Base-by-base conservation (phyloP, 2,113 vertebrate species). In the Fregata magnificens region DNA sequence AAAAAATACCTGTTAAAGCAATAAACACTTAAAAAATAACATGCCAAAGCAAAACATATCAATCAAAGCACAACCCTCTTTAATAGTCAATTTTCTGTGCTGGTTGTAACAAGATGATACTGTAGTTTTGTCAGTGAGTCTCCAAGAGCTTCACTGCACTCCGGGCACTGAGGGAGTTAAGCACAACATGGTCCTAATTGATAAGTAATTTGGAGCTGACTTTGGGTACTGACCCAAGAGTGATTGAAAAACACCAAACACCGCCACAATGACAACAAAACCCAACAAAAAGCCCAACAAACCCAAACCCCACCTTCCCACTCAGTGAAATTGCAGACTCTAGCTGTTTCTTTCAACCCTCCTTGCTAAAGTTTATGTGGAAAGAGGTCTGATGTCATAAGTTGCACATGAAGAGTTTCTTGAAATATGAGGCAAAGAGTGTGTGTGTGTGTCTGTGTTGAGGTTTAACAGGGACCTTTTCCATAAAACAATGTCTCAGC, bases 1-100 rank as follows among this genome's bases (percentile, higher is more conserved):
- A 86, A 94, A 88, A 86, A 72, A 45, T 52, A 87, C 82, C 62
- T 92, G 66, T 73, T 93, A 92, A 82, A 93, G 44, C 79, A 95
- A 82, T 82, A 93, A 93, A 90, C 62, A 76, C 73, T 72, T 69
- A 9, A 83, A 93, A 93, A 88, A 80, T 69, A 86, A 90, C 80
- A 90, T 34, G 13, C 24, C 18, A 72, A 88, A 95, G 70, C 49
- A 56, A 88, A 95, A 69, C 32, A 53, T 83, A 90, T 58, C 38
- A 87, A 82, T 95, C 67, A 88, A 94, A 90, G 52, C 26, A 53
- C 25, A 67, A 13, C 29, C 17, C 13, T 93, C 47, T 73, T 97
- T 72, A 82, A 86, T 32, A 90, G n/a, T 26, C 20, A 34, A 14
- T 90, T 88, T 93, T 92, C 58, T 77, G 36, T 90, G 34, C 88